Conservation (phyloP, 2,113 vertebrate species). For the Pionites leucogaster region DNA sequence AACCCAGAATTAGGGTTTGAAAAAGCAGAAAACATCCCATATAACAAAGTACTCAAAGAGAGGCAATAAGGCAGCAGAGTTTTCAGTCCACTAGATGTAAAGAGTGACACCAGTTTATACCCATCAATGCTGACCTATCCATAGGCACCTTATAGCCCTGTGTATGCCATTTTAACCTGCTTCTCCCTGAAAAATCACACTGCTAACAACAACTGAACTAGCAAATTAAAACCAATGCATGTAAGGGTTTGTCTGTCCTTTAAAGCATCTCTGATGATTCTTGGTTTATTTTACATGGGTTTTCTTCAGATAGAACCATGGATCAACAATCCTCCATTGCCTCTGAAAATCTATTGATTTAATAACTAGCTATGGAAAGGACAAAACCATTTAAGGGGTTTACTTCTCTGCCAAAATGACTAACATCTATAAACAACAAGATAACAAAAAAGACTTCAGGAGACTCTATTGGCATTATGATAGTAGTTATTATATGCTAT, state of each 20-base stretch:
- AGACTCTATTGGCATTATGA: constrained; percentile 23
- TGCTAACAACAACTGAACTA: not conserved
- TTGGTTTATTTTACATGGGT: not conserved
- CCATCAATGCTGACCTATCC: not conserved
- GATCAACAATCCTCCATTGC: not conserved
- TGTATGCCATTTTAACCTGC: not conserved
- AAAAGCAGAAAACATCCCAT: not conserved
- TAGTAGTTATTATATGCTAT: constrained; percentile 49
- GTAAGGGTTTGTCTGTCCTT: not conserved
- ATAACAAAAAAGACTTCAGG: constrained; percentile 39
- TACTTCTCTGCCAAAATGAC: not conserved
- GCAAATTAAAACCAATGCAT: not conserved
- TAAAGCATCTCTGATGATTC: not conserved
- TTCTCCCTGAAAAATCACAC: not conserved
- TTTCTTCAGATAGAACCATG: not conserved
- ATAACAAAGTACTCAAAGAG: not conserved
- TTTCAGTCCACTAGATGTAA: not conserved
- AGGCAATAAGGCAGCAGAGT: not conserved
- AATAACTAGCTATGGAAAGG: not conserved
- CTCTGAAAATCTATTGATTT: not conserved
- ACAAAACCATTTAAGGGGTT: constrained; percentile 36
- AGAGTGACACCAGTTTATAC: not conserved
- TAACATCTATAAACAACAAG: not conserved
- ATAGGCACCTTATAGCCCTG: not conserved
- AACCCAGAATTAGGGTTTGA: not conserved